These are phyloP conservation scores for Ivindomyrus marchei DNA, from an alignment of 2,113 vertebrate species.

Conservation along the genomic window DNA sequence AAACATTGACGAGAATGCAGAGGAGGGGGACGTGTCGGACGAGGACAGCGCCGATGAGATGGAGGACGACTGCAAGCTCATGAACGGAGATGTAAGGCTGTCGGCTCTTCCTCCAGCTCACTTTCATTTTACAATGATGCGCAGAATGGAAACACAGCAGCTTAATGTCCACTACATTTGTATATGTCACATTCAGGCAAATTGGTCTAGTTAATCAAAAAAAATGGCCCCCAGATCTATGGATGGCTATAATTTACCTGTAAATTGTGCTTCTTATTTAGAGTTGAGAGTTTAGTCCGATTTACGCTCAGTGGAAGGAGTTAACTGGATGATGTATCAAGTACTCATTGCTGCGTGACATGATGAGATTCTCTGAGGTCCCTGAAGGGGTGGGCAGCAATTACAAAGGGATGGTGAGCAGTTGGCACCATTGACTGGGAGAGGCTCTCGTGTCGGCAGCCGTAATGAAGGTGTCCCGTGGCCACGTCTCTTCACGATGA, in stretches of 20 bases:
- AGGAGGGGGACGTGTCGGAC: conserved; percentile 94
- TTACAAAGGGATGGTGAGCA: neutral
- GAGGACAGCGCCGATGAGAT: conserved; percentile 98
- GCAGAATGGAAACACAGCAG: neutral
- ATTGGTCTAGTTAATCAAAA: neutral
- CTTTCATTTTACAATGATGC: neutral
- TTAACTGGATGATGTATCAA: neutral
- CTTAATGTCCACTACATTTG: neutral
- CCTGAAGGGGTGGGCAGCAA: neutral
- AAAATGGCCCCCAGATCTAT: neutral
- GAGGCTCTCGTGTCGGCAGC: neutral
- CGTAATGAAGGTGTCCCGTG: neutral
- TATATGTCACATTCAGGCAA: neutral
- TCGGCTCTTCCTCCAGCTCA: neutral
- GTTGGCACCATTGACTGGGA: neutral
- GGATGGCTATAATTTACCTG: neutral
- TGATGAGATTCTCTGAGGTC: neutral
- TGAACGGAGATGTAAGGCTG: conserved; percentile 85
- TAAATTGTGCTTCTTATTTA: neutral
- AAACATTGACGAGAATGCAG: conserved; percentile 82
- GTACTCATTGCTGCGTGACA: neutral
- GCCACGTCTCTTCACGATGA: neutral
- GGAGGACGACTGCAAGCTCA: conserved; percentile 91
- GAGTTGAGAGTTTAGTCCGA: neutral
- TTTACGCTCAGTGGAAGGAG: neutral